phyloP scores from a whole-genome alignment of 1,140 invertebrate species.

The Drosophila repleta region DNA sequence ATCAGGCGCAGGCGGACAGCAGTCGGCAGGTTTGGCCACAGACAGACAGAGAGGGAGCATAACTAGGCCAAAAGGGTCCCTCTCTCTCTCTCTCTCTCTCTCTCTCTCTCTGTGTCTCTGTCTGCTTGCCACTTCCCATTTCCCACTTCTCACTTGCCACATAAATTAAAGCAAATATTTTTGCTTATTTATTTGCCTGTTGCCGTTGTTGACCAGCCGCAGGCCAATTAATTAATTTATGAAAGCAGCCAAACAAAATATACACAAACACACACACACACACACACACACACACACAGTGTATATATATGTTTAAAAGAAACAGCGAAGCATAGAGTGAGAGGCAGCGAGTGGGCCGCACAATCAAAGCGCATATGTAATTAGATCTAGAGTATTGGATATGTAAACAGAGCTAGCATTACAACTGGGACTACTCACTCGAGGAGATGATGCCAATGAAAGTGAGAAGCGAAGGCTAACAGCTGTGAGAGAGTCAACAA shows the following conservation, averaged over 20 bases:
- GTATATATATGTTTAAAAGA: slow-evolving; percentile 20
- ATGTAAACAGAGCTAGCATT: slow-evolving; percentile 5
- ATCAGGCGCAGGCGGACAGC: slow-evolving; percentile 30
- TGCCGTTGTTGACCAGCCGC: slow-evolving; percentile 66
- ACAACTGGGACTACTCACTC: background rate
- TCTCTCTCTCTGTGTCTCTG: background rate
- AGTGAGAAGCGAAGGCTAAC: background rate
- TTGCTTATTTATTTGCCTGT: slow-evolving; percentile 75
- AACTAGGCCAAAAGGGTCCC: slow-evolving; percentile 44
- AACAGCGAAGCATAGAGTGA: slow-evolving; percentile 13
- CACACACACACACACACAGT: background rate
- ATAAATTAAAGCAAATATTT: slow-evolving; percentile 80
- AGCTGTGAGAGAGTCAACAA: too few relatives aligned
- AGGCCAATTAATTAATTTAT: slow-evolving; percentile 80
- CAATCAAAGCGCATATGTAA: slow-evolving; percentile 73
- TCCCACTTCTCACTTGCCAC: slow-evolving; percentile 44
- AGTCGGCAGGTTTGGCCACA: slow-evolving; percentile 8
- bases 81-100: background rate
- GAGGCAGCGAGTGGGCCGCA: slow-evolving; percentile 29
- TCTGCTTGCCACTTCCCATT: background rate
- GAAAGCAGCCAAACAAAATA: slow-evolving; percentile 57
- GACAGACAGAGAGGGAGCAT: background rate
- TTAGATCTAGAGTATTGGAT: slow-evolving; percentile 27
- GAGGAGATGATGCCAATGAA: background rate
- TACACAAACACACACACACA: slow-evolving; percentile 37